Evolutionary conservation across 1,140 invertebrate genomes (phyloP).

Genomic region (Drosophila teissieri): DNA sequence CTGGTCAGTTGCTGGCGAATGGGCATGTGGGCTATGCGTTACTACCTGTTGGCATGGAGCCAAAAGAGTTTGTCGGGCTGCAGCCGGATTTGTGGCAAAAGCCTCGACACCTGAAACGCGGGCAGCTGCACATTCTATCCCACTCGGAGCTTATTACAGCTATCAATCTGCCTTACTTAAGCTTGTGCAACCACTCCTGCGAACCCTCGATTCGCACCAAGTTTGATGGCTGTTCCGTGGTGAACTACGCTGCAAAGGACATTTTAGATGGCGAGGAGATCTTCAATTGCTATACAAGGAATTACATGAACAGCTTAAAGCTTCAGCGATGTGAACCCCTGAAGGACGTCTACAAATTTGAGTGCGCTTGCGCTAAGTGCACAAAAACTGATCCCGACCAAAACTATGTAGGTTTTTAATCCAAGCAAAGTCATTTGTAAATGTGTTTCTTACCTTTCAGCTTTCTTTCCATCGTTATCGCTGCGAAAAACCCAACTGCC

Average conservation of each 20-base stretch:
- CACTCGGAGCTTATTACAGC: constrained; percentile 31
- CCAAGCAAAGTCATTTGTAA: not conserved
- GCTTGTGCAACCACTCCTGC: constrained; percentile 73
- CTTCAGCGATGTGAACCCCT: constrained; percentile 30
- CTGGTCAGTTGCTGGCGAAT: constrained; percentile 65
- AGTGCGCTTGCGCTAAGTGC: constrained; percentile 62
- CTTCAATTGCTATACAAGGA: constrained; percentile 69
- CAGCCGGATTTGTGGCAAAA: constrained; percentile 51
- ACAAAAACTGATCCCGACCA: constrained; percentile 29
- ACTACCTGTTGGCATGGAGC: constrained; percentile 7
- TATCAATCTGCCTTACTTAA: constrained; percentile 72
- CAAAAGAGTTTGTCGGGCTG: constrained; percentile 45
- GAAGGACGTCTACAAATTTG: constrained; percentile 57
- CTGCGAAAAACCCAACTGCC: constrained; percentile 54
- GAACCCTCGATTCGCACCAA: constrained; percentile 40
- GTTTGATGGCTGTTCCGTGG: constrained; percentile 54
- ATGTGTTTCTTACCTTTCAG: constrained; percentile 9
- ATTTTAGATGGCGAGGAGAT: constrained; percentile 57
- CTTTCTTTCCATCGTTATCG: constrained; percentile 62
- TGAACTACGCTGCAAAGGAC: constrained; percentile 29
- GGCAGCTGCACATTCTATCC: constrained; percentile 55
- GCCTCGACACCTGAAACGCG: constrained; percentile 45
- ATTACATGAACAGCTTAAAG: constrained; percentile 36
- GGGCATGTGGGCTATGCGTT: constrained; percentile 60
- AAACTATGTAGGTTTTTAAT: constrained; percentile 57